Evolutionary conservation across 2,888 invertebrate species (phyloP), one percentile per base, ranked within the genome.

Genomic region (Taphrorychus bicolor): DNA sequence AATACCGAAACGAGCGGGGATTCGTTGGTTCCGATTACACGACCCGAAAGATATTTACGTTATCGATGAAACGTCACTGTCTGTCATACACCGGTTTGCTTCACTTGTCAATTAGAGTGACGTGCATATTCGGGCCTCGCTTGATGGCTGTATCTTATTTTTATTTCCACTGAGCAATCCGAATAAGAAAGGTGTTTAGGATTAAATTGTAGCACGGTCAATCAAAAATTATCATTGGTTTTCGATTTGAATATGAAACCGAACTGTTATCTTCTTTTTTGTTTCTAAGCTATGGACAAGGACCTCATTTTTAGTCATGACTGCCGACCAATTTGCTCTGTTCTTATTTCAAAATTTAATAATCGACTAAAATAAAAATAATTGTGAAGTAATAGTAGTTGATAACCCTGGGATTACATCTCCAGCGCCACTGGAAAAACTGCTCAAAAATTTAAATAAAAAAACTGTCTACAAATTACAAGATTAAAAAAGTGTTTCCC

Each of bases 51-150:
- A 59, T n/a, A n/a, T 71, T 70, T 69, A 11, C 66, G 69, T 73
- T 73, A 73, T 73, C 75, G 73, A 73, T 73, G 62, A 57, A 60
- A 64, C 57, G 71, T 73, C 72, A 70, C 69, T 69, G 24, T 22
- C 49, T 61, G 72, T 72, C 70, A 59, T 65, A 68, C 69, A 71
- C 64, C 61, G 56, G 59, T 72, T 72, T 64, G 73, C 69, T 67
- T 66, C 64, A 71, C 71, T 69, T 73, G 73, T 73, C 72, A 73
- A 73, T 73, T 73, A 73, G 62, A 52, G 14, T 62, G 67, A 67
- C 62, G 61, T 53, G 21, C 54, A 48, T 56, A 62, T 61, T 61
- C 53, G 41, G 61, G 32, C 17, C 54, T 21, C 7, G 32, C 11
- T 48, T 59, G 59, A 59, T 48, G 32, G 45, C 45, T 59, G 51